phyloP scores from a whole-genome alignment of 1,140 invertebrate genomes.

The Drosophila melanogaster region DNA sequence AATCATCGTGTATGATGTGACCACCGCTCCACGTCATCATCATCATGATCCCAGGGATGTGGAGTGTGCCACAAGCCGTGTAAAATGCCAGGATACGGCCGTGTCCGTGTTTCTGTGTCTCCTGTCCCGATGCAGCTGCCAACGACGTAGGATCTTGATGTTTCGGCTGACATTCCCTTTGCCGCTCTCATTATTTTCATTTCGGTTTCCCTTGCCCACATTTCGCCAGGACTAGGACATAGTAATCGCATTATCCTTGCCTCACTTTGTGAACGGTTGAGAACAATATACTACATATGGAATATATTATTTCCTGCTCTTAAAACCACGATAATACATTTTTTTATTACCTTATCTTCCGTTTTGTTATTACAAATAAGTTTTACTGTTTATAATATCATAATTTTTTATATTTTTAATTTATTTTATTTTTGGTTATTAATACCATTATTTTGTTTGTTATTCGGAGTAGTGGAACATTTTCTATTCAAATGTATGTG shows the following conservation, averaged over 20 bases:
- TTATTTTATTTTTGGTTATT: background rate
- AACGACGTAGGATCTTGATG: constrained; percentile 38
- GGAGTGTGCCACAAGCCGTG: constrained; percentile 16
- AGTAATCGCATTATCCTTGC: constrained; percentile 42
- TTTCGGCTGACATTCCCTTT: constrained; percentile 52
- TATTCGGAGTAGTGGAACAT: background rate
- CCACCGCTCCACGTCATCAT: constrained; percentile 49
- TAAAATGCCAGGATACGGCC: constrained; percentile 39
- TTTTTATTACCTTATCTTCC: background rate
- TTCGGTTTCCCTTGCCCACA: constrained; percentile 21
- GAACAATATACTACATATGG: background rate
- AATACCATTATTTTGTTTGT: background rate
- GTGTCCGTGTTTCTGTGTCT: constrained; percentile 38
- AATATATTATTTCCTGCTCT: background rate
- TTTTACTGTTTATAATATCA: background rate
- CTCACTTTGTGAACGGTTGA: background rate
- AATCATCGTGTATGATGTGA: constrained; percentile 62
- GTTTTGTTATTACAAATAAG: background rate
- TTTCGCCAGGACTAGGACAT: constrained; percentile 7
- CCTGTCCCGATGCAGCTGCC: constrained; percentile 36
- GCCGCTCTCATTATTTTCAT: constrained; percentile 26
- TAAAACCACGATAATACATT: background rate
- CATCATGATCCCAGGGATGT: constrained; percentile 24
- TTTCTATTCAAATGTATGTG: background rate
- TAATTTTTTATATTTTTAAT: background rate